Conservation (phyloP, 2,113 vertebrate genomes). For the human region DNA sequence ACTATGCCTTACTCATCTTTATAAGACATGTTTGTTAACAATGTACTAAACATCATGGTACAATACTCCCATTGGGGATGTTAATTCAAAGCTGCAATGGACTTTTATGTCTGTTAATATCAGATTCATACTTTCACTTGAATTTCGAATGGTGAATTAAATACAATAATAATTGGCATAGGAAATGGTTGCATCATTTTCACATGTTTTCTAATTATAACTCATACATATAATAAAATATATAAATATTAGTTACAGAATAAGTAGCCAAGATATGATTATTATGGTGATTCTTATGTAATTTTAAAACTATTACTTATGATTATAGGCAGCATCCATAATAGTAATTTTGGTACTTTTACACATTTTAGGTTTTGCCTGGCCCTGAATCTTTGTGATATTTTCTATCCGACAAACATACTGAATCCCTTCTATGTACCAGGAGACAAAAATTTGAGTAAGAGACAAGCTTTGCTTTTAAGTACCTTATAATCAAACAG, state of each 20-base stretch:
- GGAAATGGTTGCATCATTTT: background rate
- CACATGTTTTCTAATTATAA: conserved; percentile 21
- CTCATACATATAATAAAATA: background rate
- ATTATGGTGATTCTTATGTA: background rate
- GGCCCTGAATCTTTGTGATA: background rate
- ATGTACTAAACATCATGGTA: background rate
- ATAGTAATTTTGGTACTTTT: background rate
- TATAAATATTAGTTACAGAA: background rate
- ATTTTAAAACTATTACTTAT: conserved; percentile 17
- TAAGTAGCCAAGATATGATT: background rate
- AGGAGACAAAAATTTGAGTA: background rate
- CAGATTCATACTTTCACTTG: conserved; percentile 2
- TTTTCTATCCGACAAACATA: background rate
- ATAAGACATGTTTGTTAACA: background rate
- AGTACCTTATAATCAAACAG: background rate
- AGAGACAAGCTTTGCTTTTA: background rate
- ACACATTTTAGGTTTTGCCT: background rate
- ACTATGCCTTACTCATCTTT: background rate
- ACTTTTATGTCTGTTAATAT: background rate
- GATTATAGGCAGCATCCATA: background rate
- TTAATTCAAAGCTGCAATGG: background rate
- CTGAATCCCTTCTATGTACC: background rate
- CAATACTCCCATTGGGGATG: background rate
- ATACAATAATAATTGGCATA: background rate
- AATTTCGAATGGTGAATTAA: conserved; percentile 12